Evolutionary conservation across 2,888 invertebrate species (phyloP).

Genomic region (Oscheius sp.): DNA sequence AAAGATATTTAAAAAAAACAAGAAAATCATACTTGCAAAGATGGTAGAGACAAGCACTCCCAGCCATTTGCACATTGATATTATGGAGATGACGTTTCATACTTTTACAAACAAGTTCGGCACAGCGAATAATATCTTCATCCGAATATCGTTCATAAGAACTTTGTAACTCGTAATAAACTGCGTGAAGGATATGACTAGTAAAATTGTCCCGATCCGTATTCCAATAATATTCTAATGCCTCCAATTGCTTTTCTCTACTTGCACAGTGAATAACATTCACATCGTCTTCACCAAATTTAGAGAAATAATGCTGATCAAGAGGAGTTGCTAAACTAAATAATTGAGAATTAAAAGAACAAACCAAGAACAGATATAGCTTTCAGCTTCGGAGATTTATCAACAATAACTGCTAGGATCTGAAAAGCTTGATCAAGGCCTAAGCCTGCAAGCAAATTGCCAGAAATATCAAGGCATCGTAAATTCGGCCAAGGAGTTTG

Average conservation of each 20-base stretch:
- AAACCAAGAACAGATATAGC: slow-evolving; percentile 45
- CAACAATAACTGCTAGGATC: slow-evolving; percentile 41
- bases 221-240: slow-evolving; percentile 43
- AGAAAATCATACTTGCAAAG: slow-evolving; percentile 50
- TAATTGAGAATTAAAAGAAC: neutral
- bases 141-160: slow-evolving; percentile 52
- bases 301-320: slow-evolving; percentile 32
- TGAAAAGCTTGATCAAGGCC: slow-evolving; percentile 45
- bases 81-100: slow-evolving; percentile 50
- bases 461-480: slow-evolving; percentile 53
- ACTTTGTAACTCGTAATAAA: slow-evolving; percentile 51
- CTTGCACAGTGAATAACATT: slow-evolving; percentile 45
- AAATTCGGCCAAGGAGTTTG: slow-evolving; percentile 45
- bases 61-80: slow-evolving; percentile 57
- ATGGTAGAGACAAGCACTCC: slow-evolving; percentile 59
- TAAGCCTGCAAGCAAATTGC: slow-evolving; percentile 44
- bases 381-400: slow-evolving; percentile 42
- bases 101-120: slow-evolving; percentile 44
- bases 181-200: slow-evolving; percentile 52
- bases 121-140: slow-evolving; percentile 42
- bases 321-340: slow-evolving; percentile 46
- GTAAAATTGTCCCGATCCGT: slow-evolving; percentile 50
- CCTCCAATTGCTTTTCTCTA: slow-evolving; percentile 39
- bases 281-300: slow-evolving; percentile 23
- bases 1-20: slow-evolving; percentile 13